Evolutionary conservation across 2,113 vertebrate species (phyloP).

Genomic region (Tragulus kanchil): DNA sequence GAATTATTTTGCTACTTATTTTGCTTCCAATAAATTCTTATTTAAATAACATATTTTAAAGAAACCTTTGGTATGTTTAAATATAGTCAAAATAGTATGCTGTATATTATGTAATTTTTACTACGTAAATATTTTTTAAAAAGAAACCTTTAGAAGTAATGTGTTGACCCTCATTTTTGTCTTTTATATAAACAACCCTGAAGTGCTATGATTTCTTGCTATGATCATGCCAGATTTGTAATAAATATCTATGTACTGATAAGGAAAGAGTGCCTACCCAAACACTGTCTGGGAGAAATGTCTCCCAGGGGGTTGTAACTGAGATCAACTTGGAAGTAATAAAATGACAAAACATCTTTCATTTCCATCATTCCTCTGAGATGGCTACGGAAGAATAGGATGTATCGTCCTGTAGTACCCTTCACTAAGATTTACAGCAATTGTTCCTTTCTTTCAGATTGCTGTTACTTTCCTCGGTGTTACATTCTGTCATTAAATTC

Average conservation of each 20-base stretch:
- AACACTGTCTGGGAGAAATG: slow-evolving; percentile 52
- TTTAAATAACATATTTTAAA: slow-evolving; percentile 14
- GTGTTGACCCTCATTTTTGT: slow-evolving; percentile 34
- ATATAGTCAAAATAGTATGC: neutral
- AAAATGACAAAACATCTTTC: slow-evolving; percentile 67
- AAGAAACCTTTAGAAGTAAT: neutral
- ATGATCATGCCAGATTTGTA: neutral
- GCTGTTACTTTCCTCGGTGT: slow-evolving; percentile 75
- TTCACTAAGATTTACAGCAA: slow-evolving; percentile 81
- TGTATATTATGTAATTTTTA: neutral
- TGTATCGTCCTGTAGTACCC: slow-evolving; percentile 63
- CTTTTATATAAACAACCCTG: neutral
- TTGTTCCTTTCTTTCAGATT: slow-evolving; percentile 79
- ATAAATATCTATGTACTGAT: slow-evolving; percentile 48
- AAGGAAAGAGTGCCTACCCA: slow-evolving; percentile 7
- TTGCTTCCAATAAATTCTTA: neutral
- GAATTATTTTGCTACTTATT: slow-evolving; percentile 22
- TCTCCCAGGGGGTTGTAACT: neutral
- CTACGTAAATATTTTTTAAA: neutral
- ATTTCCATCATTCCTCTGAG: slow-evolving; percentile 44
- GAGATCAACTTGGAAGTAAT: slow-evolving; percentile 48
- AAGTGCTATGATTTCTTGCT: neutral
- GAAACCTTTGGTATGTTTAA: neutral
- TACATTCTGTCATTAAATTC: slow-evolving; percentile 83
- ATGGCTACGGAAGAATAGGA: slow-evolving; percentile 49